A percentile compares a stretch with the other conserved stretches of the same genome.
Evolutionary conservation across 2,113 vertebrate genomes (phyloP).

Genomic region (Phaethornis superciliosus): DNA sequence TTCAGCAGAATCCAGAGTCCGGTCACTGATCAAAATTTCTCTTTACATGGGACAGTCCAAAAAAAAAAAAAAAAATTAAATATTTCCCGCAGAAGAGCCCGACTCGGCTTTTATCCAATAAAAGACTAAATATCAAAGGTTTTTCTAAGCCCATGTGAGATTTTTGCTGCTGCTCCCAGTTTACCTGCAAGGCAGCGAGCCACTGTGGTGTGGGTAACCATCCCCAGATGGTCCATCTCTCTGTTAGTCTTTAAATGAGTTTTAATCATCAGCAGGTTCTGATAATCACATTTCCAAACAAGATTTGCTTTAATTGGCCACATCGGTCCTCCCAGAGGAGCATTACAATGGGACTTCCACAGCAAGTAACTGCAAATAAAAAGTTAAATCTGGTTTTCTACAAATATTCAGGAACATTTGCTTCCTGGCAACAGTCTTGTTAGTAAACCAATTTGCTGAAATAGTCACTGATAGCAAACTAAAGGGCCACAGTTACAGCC

Average conservation of each 20-base stretch:
- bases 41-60: background rate
- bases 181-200: background rate
- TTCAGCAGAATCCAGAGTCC: fast-evolving
- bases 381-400: slow-evolving; percentile 2
- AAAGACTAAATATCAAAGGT: background rate
- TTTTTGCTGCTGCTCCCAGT: background rate
- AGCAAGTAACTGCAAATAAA: background rate
- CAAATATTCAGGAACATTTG: slow-evolving; percentile 35
- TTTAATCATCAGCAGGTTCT: background rate
- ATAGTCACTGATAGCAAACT: slow-evolving; percentile 44
- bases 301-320: background rate
- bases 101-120: background rate
- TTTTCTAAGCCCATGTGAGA: background rate
- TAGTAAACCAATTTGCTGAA: slow-evolving; percentile 54
- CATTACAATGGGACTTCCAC: background rate
- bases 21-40: background rate
- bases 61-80: background rate
- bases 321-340: background rate
- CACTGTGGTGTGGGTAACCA: background rate
- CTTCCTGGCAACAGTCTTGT: slow-evolving; percentile 33
- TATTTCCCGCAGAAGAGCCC: background rate
- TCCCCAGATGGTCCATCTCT: background rate
- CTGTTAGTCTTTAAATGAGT: background rate
- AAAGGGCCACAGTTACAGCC: background rate
- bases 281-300: background rate